Evolutionary conservation across 2,797 vertebrate genomes (phyloP), one percentile per base, ranked within the genome.

Genomic region (Leptatherina wallacei): DNA sequence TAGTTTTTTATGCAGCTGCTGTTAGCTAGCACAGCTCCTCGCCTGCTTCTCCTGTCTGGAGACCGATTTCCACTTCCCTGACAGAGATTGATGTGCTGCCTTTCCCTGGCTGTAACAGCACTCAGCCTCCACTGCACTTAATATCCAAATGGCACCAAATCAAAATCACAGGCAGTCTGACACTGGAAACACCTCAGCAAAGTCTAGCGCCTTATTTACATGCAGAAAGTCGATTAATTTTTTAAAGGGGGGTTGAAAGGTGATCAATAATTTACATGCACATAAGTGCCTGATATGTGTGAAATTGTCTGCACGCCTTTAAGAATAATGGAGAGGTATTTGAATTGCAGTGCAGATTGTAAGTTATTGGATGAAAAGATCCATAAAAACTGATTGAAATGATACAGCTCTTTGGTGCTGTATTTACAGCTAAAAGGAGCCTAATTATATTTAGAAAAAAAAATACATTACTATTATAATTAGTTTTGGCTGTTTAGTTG

Each of bases 81-180:
- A 91, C 89, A 90, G 83, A 83, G 88, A 93, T 86, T 88, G 89
- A 93, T 91, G 88, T 65, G 72, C 81, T 33, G 80, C 82, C 79
- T 79, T 81, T 88, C 79, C 67, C 73, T 10, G 14, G 71, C 71
- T 74, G 78, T 83, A 88, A 88, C 78, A 82, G 78, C 86, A 83
- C 83, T 88, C 84, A 81, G 80, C 84, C 88, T 86, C 87, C 85
- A 64, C 86, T 71, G 81, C 88, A 88, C 89, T 92, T 92, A 88
- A 90, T 88, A 88, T 88, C 88, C 84, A 86, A 92, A 91, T 89
- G 83, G 85, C 78, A 87, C 84, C 83, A 85, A 88, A 90, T 90
- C 83, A 90, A 90, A 91, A 85, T 81, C 83, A 63, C 63, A 42
- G 22, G 9, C 77, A 14, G 80, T 18, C 82, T 71, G 69, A 85